Percentiles rank a stretch among this genome's conserved stretches.
phyloP scores from a whole-genome alignment of 1,140 invertebrate genomes.

The Eumeta japonica region DNA sequence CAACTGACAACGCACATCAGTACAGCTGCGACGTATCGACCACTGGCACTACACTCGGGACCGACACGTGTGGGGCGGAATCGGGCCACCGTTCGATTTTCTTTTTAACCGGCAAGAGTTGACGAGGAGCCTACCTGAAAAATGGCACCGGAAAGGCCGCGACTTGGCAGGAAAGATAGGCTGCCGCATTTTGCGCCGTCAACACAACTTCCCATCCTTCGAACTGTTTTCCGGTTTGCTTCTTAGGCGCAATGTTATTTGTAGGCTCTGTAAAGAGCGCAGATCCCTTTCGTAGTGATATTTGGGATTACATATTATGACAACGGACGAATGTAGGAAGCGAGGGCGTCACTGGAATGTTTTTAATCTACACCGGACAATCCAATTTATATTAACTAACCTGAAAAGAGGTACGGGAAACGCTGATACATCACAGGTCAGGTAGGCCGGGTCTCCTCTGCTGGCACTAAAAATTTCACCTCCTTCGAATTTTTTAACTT shows the following conservation, averaged over 20 bases:
- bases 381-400: conserved; percentile 43
- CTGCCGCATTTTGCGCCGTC: conserved; percentile 55
- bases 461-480: conserved; percentile 65
- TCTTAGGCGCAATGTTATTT: conserved; percentile 65
- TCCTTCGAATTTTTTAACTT: conserved; percentile 60
- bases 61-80: conserved; percentile 52
- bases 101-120: background rate
- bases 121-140: conserved; percentile 58
- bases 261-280: conserved; percentile 64
- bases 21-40: conserved; percentile 40
- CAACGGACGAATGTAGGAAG: too few species aligned
- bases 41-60: conserved; percentile 39
- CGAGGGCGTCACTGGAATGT: too few species aligned
- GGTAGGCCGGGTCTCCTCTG: conserved; percentile 56
- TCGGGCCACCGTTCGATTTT: conserved; percentile 19
- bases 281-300: conserved; percentile 15
- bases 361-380: conserved; percentile 3
- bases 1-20: conserved; percentile 53
- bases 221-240: conserved; percentile 65
- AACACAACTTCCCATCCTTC: conserved; percentile 67
- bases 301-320: too few species aligned
- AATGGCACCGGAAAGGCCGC: conserved; percentile 67
- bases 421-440: conserved; percentile 64
- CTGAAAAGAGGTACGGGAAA: conserved; percentile 67
- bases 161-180: conserved; percentile 68